A percentile compares a stretch with the other conserved stretches of the same genome.
Evolutionary conservation across 2,113 vertebrate genomes (phyloP).

Genomic region (Trematocara stigmaticum): DNA sequence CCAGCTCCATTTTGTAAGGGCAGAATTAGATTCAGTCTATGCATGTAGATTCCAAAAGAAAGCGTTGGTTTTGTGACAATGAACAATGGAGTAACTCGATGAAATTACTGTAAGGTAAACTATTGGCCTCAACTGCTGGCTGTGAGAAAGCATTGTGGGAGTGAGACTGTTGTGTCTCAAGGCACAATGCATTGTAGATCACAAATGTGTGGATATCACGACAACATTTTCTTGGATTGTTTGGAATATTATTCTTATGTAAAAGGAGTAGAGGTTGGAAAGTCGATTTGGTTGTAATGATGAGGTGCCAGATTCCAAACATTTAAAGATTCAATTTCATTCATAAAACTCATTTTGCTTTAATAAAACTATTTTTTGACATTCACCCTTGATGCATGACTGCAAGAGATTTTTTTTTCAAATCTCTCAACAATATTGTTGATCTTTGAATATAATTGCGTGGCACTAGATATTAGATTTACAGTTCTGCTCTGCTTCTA

Average conservation of each 20-base stretch:
- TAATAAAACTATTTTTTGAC: not conserved
- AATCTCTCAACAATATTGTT: not conserved
- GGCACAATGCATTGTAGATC: not conserved
- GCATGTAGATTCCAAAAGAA: conserved; percentile 27
- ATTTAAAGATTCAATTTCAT: not conserved
- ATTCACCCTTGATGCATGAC: not conserved
- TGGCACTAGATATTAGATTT: conserved; percentile 30
- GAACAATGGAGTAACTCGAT: conserved; percentile 43
- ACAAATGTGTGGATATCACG: not conserved
- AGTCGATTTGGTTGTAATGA: not conserved
- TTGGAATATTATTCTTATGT: not conserved
- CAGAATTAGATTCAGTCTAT: conserved; percentile 25
- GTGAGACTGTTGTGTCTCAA: conserved; percentile 35
- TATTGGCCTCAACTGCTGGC: conserved; percentile 19
- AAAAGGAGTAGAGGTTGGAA: not conserved
- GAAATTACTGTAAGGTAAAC: conserved; percentile 44
- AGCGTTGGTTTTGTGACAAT: conserved; percentile 39
- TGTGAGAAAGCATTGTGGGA: conserved; percentile 14
- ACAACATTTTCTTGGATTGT: not conserved
- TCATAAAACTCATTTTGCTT: not conserved
- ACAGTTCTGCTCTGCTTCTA: conserved; percentile 1
- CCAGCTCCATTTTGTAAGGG: conserved; percentile 12
- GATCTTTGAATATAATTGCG: not conserved
- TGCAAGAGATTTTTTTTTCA: not conserved
- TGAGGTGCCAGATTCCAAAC: not conserved